Base-by-base conservation (phyloP, 2,113 vertebrate genomes). In the Neolamprologus devosi region DNA sequence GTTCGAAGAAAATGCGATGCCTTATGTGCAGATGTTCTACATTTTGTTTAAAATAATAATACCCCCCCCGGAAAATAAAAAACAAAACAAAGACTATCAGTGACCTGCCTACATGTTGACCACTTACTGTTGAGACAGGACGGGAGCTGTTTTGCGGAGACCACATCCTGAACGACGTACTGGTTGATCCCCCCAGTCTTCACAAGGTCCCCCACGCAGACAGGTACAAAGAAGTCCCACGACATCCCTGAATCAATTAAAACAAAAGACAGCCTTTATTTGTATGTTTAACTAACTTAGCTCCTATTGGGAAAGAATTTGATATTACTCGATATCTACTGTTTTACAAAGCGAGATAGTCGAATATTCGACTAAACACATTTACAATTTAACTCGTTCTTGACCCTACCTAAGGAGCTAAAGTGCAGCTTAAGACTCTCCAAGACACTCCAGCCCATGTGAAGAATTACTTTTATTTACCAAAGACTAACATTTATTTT, bases 111-210 rank as follows among this genome's bases (percentile, higher is more conserved):
- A 78, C 16, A 49, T 30, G 6, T 28, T 49, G 42, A 30, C 23
- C 26, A 86, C 96, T 96, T 89, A 99, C 98, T 97, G 81, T 80
- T 89, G 51, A 99, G 87, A 5, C 95, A 94, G 1, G 94, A 16
- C 0, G 94, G 88, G 51, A 99, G 95, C 21, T 98, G 97, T 47
- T 92, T 94, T 14, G 83, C 28, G 0, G 97, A 6, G 7, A 97
- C 83, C 5, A 99, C 97, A 83, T 98, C 97, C 82, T 97, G 97
- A 9, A 99, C 98, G 8, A 97, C 95, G 30, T 99, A 99, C 65
- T 97, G 97, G 85, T 97, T 98, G 2, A 97, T 88, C 2, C 96
- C 97, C 2, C 96, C 94, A 3, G 96, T 96, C 87, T 96, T 97
- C 40, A 97, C 94, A 88, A 99, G 87, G 70, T 99, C 98, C 4